These are phyloP conservation scores for Coleophora deauratella DNA, from an alignment of 2,888 invertebrate species.

Conservation along the genomic window DNA sequence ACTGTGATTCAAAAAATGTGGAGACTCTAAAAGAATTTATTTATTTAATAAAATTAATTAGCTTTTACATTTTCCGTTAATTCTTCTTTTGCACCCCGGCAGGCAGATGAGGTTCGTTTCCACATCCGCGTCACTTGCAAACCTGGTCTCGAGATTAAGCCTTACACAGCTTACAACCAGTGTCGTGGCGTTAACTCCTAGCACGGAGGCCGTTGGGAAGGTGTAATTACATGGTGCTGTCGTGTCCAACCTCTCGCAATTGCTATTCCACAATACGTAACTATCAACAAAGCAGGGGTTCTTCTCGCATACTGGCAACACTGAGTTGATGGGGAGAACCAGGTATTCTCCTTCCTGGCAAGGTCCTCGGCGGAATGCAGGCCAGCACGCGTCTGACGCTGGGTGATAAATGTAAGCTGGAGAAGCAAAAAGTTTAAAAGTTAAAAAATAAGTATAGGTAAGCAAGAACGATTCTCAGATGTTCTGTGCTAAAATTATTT, in stretches of 20 bases:
- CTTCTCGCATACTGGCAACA: slow-evolving; percentile 72
- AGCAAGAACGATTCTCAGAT: no score
- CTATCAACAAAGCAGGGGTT: slow-evolving; percentile 77
- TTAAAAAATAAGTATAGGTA: no score
- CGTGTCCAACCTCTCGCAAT: slow-evolving; percentile 55
- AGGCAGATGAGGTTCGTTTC: slow-evolving; percentile 23
- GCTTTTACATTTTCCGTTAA: slow-evolving; percentile 34
- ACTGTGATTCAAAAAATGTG: no score
- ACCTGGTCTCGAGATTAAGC: slow-evolving; percentile 35
- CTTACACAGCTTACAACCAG: slow-evolving; percentile 72
- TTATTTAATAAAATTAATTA: no score
- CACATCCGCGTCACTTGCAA: slow-evolving; percentile 22
- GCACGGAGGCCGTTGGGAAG: slow-evolving; percentile 42
- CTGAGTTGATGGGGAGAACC: slow-evolving; percentile 59
- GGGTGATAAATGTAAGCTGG: slow-evolving; percentile 77
- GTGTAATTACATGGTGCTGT: slow-evolving; percentile 49
- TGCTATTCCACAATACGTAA: slow-evolving; percentile 51
- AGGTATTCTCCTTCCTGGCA: slow-evolving; percentile 73
- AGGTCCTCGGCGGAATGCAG: slow-evolving; percentile 78
- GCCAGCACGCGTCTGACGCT: slow-evolving; percentile 74
- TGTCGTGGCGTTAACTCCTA: slow-evolving; percentile 77
- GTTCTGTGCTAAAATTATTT: no score
- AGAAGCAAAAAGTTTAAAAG: slow-evolving; percentile 20
- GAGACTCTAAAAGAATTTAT: no score
- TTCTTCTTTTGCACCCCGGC: slow-evolving; percentile 45